Percentiles rank a stretch among this genome's conserved stretches.
Evolutionary conservation across 2,888 invertebrate species (phyloP).

Genomic region (Drosophila neonasuta): DNA sequence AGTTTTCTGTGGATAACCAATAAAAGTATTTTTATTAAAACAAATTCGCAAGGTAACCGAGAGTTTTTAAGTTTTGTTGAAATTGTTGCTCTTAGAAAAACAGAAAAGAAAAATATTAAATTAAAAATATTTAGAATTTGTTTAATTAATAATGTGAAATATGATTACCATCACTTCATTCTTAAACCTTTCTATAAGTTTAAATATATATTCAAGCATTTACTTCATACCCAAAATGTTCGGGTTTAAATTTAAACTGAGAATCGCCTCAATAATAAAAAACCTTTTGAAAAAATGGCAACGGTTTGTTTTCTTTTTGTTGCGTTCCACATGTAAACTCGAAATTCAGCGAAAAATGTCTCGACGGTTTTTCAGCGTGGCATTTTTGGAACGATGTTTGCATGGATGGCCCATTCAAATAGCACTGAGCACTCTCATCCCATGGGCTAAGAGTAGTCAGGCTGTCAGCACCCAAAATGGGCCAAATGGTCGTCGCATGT

Average conservation of each 20-base stretch:
- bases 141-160: no score
- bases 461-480: slow-evolving; percentile 18
- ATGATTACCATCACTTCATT: no score
- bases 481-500: slow-evolving; percentile 40
- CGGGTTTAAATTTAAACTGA: background rate
- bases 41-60: no score
- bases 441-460: slow-evolving; percentile 19
- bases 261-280: background rate
- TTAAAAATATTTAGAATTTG: no score
- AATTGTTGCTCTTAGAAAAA: no score
- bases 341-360: slow-evolving; percentile 51
- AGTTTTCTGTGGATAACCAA: no score
- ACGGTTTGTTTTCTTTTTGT: slow-evolving; percentile 10
- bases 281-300: background rate
- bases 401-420: slow-evolving; percentile 41
- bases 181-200: background rate
- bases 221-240: background rate
- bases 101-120: no score
- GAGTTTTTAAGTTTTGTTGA: no score
- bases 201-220: background rate
- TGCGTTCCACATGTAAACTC: slow-evolving; percentile 22
- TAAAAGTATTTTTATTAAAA: no score
- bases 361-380: slow-evolving; percentile 43
- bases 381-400: slow-evolving; percentile 28
- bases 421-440: slow-evolving; percentile 47